Percentiles rank a stretch among this genome's conserved stretches.
Evolutionary conservation across 2,797 vertebrate species (phyloP).

Genomic region (Acanthornis magna): DNA sequence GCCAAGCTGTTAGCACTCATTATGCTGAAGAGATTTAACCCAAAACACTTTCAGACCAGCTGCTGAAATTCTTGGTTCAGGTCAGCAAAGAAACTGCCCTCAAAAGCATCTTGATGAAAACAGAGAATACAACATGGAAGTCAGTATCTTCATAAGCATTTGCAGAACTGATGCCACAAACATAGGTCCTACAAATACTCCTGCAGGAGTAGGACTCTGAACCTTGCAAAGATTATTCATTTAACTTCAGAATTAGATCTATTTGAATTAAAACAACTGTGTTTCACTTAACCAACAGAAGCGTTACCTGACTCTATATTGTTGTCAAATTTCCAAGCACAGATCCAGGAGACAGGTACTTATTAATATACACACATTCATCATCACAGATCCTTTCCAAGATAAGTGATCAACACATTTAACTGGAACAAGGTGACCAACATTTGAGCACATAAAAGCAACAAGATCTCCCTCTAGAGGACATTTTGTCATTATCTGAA

Average conservation of each 20-base stretch:
- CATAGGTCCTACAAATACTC: neutral
- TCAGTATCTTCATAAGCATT: neutral
- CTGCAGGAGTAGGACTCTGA: neutral
- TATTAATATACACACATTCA: neutral
- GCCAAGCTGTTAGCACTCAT: neutral
- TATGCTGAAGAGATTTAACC: neutral
- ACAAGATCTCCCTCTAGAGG: conserved; percentile 60
- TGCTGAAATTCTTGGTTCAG: neutral
- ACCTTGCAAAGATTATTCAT: neutral
- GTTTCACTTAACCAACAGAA: neutral
- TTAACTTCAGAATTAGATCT: neutral
- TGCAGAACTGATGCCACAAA: neutral
- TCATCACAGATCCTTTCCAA: neutral
- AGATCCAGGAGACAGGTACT: neutral
- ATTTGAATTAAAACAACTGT: neutral
- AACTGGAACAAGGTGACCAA: neutral
- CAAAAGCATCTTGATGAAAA: neutral
- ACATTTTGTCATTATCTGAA: neutral
- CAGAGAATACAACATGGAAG: neutral
- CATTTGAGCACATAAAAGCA: neutral
- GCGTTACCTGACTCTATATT: neutral
- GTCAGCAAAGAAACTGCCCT: neutral
- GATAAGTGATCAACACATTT: neutral
- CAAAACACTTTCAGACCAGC: neutral
- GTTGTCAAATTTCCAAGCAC: neutral